Percentiles rank a stretch among this genome's conserved stretches.
These are phyloP conservation scores for Cylas formicarius DNA, from an alignment of 1,140 invertebrate species.

Conservation along the genomic window DNA sequence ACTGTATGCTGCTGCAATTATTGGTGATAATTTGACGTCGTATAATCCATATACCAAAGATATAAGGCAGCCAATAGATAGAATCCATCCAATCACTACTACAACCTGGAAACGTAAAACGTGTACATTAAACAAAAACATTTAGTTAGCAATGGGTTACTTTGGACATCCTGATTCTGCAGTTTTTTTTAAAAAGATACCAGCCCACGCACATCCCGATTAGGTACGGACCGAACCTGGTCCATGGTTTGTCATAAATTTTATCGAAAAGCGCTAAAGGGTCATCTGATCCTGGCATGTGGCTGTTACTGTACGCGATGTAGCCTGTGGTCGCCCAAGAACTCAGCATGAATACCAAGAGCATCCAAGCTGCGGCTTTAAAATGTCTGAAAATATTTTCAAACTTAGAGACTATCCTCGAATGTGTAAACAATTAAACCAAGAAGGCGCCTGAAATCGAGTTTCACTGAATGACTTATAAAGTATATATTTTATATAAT, in stretches of 20 bases:
- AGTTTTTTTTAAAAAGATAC: conserved; percentile 74
- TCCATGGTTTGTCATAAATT: conserved; percentile 85
- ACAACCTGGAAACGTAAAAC: conserved; percentile 46
- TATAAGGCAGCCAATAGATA: conserved; percentile 56
- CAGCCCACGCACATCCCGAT: conserved; percentile 79
- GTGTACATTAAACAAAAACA: conserved; percentile 12
- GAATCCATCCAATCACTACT: conserved; percentile 60
- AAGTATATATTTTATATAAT: too few relatives aligned
- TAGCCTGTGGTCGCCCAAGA: conserved; percentile 73
- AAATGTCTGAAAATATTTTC: conserved; percentile 54
- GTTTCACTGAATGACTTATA: too few relatives aligned
- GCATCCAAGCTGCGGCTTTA: conserved; percentile 56
- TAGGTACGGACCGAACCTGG: conserved; percentile 70
- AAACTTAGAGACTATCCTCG: too few relatives aligned
- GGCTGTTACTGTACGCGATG: conserved; percentile 69
- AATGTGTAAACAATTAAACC: too few relatives aligned
- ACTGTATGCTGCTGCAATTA: conserved; percentile 69
- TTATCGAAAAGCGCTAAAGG: conserved; percentile 77
- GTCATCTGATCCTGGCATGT: conserved; percentile 71
- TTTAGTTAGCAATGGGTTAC: conserved; percentile 38
- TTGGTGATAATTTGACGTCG: conserved; percentile 57
- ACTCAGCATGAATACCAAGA: conserved; percentile 59
- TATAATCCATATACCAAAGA: conserved; percentile 72
- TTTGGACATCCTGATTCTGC: conserved; percentile 67
- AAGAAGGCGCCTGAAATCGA: too few relatives aligned